Evolutionary conservation across 2,888 invertebrate genomes (phyloP).

Genomic region (Ormyrus thymus): DNA sequence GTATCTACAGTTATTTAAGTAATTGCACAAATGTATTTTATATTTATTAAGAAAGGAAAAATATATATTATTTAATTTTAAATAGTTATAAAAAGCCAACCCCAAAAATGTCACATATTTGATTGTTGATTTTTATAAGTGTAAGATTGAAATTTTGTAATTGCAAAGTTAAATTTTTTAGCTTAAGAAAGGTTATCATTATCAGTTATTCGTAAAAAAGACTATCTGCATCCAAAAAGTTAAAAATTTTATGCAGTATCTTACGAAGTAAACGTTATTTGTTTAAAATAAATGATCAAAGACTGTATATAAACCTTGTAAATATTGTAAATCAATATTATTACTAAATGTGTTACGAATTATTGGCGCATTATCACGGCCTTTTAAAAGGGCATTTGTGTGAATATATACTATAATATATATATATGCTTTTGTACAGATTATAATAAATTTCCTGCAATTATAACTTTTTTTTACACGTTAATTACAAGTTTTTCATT

Average conservation of each 20-base stretch:
- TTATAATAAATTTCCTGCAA: conserved; percentile 33
- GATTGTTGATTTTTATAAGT: conserved; percentile 20
- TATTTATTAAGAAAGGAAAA: not conserved
- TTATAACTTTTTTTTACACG: conserved; percentile 42
- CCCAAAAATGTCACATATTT: conserved; percentile 28
- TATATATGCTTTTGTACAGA: conserved; percentile 51
- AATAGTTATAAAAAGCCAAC: conserved; percentile 21
- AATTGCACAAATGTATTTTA: not conserved
- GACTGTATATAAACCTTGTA: conserved; percentile 50
- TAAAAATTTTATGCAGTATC: not conserved
- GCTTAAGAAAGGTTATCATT: conserved; percentile 6
- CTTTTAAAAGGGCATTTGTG: conserved; percentile 29
- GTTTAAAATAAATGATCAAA: conserved; percentile 32
- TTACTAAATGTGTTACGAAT: conserved; percentile 27
- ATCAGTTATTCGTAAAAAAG: conserved; percentile 3
- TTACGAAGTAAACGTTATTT: conserved; percentile 28
- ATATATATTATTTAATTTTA: not conserved
- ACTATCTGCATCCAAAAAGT: conserved; percentile 3
- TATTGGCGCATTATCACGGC: not conserved
- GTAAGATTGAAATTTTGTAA: not conserved
- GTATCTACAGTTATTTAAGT: too few species aligned
- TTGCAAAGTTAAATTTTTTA: conserved; percentile 14
- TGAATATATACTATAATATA: conserved; percentile 31
- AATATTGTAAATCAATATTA: conserved; percentile 45
- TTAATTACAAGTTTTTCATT: not conserved